A percentile compares a stretch with the other conserved stretches of the same genome.
Conservation (phyloP, 1,140 invertebrate genomes). For the Scylla paramamosain region DNA sequence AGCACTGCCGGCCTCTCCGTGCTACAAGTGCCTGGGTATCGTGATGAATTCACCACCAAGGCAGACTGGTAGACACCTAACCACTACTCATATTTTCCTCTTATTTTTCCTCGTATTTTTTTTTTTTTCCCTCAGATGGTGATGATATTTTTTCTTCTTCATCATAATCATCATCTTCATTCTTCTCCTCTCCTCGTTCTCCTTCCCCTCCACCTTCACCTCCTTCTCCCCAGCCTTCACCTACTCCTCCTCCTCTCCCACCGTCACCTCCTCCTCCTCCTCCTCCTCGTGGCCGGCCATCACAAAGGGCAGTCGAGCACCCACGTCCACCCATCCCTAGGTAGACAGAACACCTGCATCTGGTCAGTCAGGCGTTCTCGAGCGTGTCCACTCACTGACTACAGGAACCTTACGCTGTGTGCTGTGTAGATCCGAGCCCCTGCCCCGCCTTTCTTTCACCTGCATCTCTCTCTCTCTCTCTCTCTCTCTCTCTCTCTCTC, state of each 20-base stretch:
- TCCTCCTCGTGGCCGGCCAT: background rate
- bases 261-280: background rate
- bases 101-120: no score
- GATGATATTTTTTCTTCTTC: no score
- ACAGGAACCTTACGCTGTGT: background rate
- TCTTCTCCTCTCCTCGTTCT: no score
- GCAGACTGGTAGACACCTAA: no score
- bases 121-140: no score
- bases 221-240: background rate
- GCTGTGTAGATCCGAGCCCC: background rate
- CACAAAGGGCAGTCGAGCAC: background rate
- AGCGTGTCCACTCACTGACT: background rate
- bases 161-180: no score
- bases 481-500: background rate
- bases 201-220: no score
- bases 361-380: background rate
- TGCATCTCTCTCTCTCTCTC: background rate
- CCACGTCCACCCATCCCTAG: background rate
- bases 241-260: background rate
- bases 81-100: no score
- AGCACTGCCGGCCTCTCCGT: no score
- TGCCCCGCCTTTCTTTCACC: background rate
- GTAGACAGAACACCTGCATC: background rate
- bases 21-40: no score
- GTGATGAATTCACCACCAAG: no score